Percentiles rank a stretch among this genome's conserved stretches.
phyloP scores from a whole-genome alignment of 2,797 vertebrate genomes.

The Phoeniculus purpureus region DNA sequence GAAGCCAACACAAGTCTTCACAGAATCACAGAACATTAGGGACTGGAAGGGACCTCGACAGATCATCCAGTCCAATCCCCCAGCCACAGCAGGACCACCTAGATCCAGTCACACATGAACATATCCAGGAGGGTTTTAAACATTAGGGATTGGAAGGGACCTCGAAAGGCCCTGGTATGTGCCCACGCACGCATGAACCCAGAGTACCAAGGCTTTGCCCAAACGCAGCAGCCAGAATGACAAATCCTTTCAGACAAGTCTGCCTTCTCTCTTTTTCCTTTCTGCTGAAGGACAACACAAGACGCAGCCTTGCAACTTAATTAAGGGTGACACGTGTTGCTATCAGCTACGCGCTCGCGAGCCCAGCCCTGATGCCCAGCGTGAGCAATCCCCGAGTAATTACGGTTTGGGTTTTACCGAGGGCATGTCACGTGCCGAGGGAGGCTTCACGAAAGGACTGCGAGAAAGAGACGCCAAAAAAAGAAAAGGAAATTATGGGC shows the following conservation, averaged over 20 bases:
- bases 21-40: too few species aligned
- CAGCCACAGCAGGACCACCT: too few species aligned
- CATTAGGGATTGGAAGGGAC: too few species aligned
- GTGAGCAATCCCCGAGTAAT: conserved; percentile 61
- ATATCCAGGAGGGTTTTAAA: too few species aligned
- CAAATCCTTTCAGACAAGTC: conserved; percentile 39
- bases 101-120: too few species aligned
- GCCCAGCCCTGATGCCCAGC: conserved; percentile 65
- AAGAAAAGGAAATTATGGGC: conserved; percentile 59
- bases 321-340: conserved; percentile 60
- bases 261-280: conserved; percentile 15
- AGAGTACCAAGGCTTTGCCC: background rate
- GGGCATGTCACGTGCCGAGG: conserved; percentile 65
- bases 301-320: conserved; percentile 44
- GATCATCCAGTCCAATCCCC: too few species aligned
- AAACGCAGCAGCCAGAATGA: background rate
- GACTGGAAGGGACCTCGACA: too few species aligned
- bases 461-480: conserved; percentile 51
- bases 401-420: conserved; percentile 59
- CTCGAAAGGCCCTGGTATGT: too few species aligned
- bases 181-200: fast-evolving
- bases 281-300: conserved; percentile 62
- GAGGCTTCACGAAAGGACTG: conserved; percentile 56
- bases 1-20: background rate
- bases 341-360: conserved; percentile 61